Evolutionary conservation across 1,140 invertebrate genomes (phyloP), one percentile per base, ranked within the genome.

Genomic region (Eulimnadia texana): DNA sequence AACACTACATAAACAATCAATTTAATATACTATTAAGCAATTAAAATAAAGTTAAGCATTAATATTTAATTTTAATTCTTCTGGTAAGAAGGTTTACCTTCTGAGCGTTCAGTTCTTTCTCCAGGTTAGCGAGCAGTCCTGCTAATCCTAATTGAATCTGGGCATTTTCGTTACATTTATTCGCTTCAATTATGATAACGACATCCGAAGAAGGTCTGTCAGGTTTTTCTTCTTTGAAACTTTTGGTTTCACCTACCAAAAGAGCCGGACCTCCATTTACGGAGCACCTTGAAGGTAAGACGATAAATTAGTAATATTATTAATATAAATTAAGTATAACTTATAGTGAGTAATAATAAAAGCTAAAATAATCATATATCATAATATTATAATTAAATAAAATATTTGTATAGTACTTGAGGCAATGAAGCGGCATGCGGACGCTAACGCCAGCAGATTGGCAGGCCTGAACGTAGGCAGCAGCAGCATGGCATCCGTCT

Each of bases 131-230:
- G 0, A 88, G 68, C 2, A 91, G 72, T 1, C 76, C 72, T 85
- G 82, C 27, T 89, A 79, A 62, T 53, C 81, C 84, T 65, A 80
- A 81, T 60, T 78, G 77, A 25, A 73, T 73, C 28, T 75, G 77
- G 1, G 84, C 71, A 63, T 84, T 80, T 47, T 74, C 74, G 72
- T 93, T 93, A 69, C 90, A 94, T 2, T 74, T 71, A 67, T 88
- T 88, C 2, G 88, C 86, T 71, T 94, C 91, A 0, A 94, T 78
- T 50, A 94, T 82, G 69, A 95, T 89, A 27, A 94, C 86, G 0
- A 93, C 74, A 70, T 96, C 92, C 13, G 84, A 81, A 1, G 86
- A 84, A 42, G 72, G 75, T 0, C 82, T 82, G 2, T 83, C 72
- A 23, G 75, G 66, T 1, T 73, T 58, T 2, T 62, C 60, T 24